Evolutionary conservation across 2,888 invertebrate genomes (phyloP).

Genomic region (Oscheius sp.): DNA sequence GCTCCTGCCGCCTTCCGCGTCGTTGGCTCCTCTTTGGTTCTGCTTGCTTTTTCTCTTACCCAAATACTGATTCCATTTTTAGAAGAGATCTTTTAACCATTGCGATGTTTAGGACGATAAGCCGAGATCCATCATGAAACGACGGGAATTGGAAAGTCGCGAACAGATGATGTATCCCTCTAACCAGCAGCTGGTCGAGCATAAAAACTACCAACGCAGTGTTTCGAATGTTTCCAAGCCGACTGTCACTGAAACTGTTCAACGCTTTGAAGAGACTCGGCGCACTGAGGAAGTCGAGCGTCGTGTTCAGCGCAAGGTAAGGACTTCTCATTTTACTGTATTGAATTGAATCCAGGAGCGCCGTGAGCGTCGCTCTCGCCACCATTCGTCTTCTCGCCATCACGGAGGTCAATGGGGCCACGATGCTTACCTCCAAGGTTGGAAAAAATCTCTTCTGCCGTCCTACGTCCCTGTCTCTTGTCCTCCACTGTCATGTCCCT

Average conservation of each 20-base stretch:
- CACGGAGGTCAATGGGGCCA: slow-evolving; percentile 41
- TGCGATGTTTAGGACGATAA: slow-evolving; percentile 58
- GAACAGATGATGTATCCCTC: slow-evolving; percentile 60
- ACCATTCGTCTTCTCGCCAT: slow-evolving; percentile 51
- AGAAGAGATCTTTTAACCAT: background rate
- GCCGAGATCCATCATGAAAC: slow-evolving; percentile 65
- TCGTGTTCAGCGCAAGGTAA: slow-evolving; percentile 61
- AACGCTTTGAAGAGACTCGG: slow-evolving; percentile 69
- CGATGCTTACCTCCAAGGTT: slow-evolving; percentile 24
- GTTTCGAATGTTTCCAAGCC: slow-evolving; percentile 50
- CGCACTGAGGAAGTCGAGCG: slow-evolving; percentile 70
- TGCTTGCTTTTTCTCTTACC: slow-evolving; percentile 8
- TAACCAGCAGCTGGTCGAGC: slow-evolving; percentile 47
- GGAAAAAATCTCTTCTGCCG: background rate
- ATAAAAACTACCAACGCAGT: slow-evolving; percentile 37
- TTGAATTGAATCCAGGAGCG: slow-evolving; percentile 33
- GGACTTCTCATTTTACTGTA: too few species aligned
- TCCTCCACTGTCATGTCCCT: background rate
- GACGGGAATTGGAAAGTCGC: slow-evolving; percentile 58
- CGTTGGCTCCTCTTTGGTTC: slow-evolving; percentile 22
- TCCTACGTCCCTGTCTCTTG: background rate
- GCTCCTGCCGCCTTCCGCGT: slow-evolving; percentile 19
- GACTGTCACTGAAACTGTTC: slow-evolving; percentile 68
- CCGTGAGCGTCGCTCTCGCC: slow-evolving; percentile 49
- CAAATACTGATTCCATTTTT: too few species aligned